Percentiles rank a stretch among this genome's conserved stretches.
Evolutionary conservation across 2,888 invertebrate genomes (phyloP).

Genomic region (Hirudinaria manillensis): DNA sequence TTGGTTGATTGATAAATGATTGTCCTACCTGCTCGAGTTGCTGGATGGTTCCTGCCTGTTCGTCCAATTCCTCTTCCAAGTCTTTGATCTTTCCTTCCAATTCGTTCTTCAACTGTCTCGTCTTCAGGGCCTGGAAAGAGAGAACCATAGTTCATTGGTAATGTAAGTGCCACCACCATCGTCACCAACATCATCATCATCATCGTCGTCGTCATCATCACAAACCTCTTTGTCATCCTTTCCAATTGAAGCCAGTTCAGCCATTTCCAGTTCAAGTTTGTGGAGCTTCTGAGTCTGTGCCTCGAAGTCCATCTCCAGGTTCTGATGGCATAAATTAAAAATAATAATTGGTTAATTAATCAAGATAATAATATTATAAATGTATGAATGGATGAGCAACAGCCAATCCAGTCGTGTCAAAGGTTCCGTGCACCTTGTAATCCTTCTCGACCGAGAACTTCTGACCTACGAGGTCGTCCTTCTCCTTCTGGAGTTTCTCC

Average conservation of each 20-base stretch:
- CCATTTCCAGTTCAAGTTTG: constrained; percentile 73
- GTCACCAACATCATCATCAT: constrained; percentile 25
- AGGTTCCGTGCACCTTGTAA: constrained; percentile 54
- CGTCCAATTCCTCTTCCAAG: constrained; percentile 85
- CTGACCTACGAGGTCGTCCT: constrained; percentile 76
- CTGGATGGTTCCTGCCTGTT: constrained; percentile 82
- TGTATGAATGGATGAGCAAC: too few relatives aligned
- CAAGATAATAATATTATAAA: constrained; percentile 14
- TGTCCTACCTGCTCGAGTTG: constrained; percentile 69
- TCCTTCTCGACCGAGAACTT: constrained; percentile 80
- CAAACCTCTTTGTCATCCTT: constrained; percentile 50
- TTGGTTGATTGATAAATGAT: neutral
- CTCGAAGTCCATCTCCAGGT: constrained; percentile 78
- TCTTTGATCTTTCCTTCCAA: constrained; percentile 73
- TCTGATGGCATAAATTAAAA: constrained; percentile 58
- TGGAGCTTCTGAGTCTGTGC: constrained; percentile 77
- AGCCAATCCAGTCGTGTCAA: too few relatives aligned
- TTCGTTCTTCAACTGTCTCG: constrained; percentile 78
- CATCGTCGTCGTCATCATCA: constrained; percentile 38
- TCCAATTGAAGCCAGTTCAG: constrained; percentile 73
- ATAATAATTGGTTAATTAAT: constrained; percentile 5
- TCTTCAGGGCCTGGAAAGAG: constrained; percentile 58
- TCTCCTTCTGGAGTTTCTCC: constrained; percentile 75
- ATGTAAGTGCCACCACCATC: neutral
- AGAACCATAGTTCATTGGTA: neutral